A percentile compares a stretch with the other conserved stretches of the same genome.
Conservation (phyloP, 2,113 vertebrate species). For the Alaudala cheleensis region DNA sequence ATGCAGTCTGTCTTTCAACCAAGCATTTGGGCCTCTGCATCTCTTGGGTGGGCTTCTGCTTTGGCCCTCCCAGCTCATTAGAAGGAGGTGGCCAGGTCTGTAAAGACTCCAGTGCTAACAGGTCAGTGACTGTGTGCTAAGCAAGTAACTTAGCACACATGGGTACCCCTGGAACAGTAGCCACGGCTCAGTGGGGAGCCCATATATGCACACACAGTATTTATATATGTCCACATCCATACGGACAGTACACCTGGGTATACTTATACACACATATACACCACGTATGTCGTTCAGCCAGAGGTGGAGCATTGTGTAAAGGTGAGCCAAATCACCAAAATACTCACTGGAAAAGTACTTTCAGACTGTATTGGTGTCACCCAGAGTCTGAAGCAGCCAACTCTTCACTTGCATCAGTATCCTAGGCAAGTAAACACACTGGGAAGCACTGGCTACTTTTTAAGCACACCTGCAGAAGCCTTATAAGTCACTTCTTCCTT, state of each 20-base stretch:
- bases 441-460: neutral
- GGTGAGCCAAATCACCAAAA: neutral
- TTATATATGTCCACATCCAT: rapidly evolving
- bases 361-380: neutral
- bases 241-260: rapidly evolving
- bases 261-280: rapidly evolving
- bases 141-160: neutral
- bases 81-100: neutral
- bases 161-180: neutral
- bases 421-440: rapidly evolving
- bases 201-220: no score
- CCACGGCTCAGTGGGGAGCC: neutral
- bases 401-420: neutral
- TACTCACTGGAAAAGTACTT: neutral
- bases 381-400: neutral
- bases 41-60: neutral
- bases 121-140: neutral
- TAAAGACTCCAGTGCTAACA: neutral
- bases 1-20: neutral
- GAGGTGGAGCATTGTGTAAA: neutral
- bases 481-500: neutral
- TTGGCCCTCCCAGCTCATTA: neutral
- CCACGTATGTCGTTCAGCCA: neutral
- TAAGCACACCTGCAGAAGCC: rapidly evolving
- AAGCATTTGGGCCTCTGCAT: neutral